Base-by-base conservation (phyloP, 1,140 invertebrate species). In the Hycleus phaleratus region DNA sequence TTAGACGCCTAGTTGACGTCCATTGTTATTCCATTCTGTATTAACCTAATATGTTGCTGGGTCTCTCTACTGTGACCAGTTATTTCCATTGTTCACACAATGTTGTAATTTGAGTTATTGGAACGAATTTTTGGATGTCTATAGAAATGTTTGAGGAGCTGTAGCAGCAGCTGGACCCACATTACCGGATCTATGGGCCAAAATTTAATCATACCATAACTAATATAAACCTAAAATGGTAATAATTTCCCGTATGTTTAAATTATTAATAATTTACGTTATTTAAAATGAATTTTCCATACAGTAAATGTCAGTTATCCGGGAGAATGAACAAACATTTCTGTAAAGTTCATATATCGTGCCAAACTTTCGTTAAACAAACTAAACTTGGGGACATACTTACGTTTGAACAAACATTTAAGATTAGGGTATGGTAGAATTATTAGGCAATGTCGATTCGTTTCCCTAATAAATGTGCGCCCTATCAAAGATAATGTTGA, bases 1-100 rank as follows among this genome's bases (percentile, higher is more conserved):
- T 62, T 62, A 62, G 57, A 62, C 61, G 61, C 61, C 61, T 56
- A 56, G 61, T 59, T 62, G 61, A 56, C 58, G 46, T 59, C 61
- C 56, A 62, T 62, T 62, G 61, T 62, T 25, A 39, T 62, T 55
- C 51, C 44, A 56, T 45, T 52, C 59, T 44, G 55, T 62, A 50
- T 42, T 46, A 46, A 54, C 43, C 43, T 46, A 54, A 54, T 54
- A 54, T 38, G 51, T 10, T 46, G 26, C 38, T 42, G 44, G 45
- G 52, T 40, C 52, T 55, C 46, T 42, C 32, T 32, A 32, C 32
- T 9, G n/a, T 46, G 51, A 45, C 25, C 51, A 53, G 18, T 32
- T 32, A 32, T 32, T 32, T 7, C 50, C 40, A 53, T 53, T 53
- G 51, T 53, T 53, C 43, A 45, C 51, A 42, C 51, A 12, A 38